A percentile compares a stretch with the other conserved stretches of the same genome.
phyloP scores from a whole-genome alignment of 2,797 vertebrate genomes.

The Micrastur ruficollis region DNA sequence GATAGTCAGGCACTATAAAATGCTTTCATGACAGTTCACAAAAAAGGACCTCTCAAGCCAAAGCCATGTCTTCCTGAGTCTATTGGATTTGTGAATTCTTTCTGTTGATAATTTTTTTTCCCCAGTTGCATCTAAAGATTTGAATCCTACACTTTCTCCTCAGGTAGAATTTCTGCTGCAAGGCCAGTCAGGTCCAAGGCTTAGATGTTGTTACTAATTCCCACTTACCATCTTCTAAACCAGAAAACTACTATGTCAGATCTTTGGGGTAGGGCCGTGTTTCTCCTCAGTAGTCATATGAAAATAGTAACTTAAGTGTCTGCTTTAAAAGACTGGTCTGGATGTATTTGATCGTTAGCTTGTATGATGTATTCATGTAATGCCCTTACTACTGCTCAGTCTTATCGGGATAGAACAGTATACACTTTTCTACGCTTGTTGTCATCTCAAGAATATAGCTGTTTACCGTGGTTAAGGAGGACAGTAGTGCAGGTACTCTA shows the following conservation, averaged over 20 bases:
- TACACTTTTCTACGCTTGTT: rapidly evolving
- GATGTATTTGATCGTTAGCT: neutral
- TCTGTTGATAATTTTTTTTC: neutral
- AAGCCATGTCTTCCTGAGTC: neutral
- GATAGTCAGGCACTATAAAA: neutral
- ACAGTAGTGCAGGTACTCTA: neutral
- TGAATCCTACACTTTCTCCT: neutral
- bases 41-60: neutral
- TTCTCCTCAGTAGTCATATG: neutral
- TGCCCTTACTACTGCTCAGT: neutral
- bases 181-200: neutral
- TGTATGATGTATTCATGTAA: neutral
- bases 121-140: neutral
- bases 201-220: neutral
- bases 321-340: neutral
- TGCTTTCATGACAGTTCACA: neutral
- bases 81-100: neutral
- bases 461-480: neutral
- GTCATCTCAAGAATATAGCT: neutral
- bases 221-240: neutral
- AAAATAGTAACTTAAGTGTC: neutral
- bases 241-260: neutral
- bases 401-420: neutral
- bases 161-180: neutral
- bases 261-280: neutral